Evolutionary conservation across 2,797 vertebrate genomes (phyloP).

Genomic region (Thaleichthys pacificus): DNA sequence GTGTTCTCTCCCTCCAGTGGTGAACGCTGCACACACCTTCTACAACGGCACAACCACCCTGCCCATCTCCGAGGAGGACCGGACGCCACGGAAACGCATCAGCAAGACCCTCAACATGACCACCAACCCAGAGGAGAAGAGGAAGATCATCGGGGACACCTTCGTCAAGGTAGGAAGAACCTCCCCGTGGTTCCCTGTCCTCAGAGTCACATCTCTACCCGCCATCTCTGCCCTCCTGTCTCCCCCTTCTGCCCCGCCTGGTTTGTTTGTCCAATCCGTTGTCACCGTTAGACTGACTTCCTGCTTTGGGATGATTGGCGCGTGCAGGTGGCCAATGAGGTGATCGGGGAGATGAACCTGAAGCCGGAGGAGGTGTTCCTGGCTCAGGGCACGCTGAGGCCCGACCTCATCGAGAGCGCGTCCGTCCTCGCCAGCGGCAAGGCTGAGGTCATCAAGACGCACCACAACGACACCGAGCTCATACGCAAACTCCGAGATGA

Average conservation of each 20-base stretch:
- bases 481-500: constrained; percentile 96
- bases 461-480: constrained; percentile 98
- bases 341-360: constrained; percentile 97
- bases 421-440: constrained; percentile 93
- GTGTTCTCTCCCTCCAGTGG: constrained; percentile 75
- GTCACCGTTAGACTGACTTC: constrained; percentile 1
- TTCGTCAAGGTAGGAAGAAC: constrained; percentile 88
- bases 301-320: neutral
- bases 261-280: neutral
- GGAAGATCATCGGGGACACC: constrained; percentile 98
- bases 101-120: constrained; percentile 99
- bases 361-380: constrained; percentile 96
- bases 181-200: neutral
- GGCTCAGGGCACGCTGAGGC: constrained; percentile 94
- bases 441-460: constrained; percentile 97
- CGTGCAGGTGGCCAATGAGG: constrained; percentile 92
- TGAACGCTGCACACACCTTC: constrained; percentile 98
- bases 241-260: neutral
- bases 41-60: constrained; percentile 98
- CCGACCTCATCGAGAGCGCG: constrained; percentile 98
- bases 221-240: neutral
- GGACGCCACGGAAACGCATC: constrained; percentile 96
- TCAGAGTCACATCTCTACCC: neutral
- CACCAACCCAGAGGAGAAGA: constrained; percentile 97
- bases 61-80: constrained; percentile 97